Percentiles rank a stretch among this genome's conserved stretches.
Conservation (phyloP, 2,797 vertebrate genomes). For the Rhodeus uyekii region DNA sequence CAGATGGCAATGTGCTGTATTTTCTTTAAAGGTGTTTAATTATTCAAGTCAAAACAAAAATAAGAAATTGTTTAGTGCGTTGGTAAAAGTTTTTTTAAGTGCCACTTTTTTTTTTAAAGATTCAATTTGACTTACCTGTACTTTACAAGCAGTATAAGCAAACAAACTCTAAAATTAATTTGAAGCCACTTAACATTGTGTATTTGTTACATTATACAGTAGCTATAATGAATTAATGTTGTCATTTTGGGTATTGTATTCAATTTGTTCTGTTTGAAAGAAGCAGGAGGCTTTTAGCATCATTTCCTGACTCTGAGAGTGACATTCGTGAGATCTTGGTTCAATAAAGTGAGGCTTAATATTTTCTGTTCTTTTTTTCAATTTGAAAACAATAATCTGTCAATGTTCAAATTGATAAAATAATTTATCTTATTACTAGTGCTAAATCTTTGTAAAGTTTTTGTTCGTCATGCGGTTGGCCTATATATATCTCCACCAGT, state of each 20-base stretch:
- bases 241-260: conserved; percentile 19
- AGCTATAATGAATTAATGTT: background rate
- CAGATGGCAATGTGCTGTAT: conserved; percentile 12
- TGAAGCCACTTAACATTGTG: background rate
- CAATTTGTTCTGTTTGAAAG: background rate
- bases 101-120: background rate
- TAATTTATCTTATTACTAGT: background rate
- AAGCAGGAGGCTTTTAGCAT: conserved; percentile 16
- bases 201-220: conserved; percentile 2
- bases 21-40: background rate
- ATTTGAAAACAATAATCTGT: background rate
- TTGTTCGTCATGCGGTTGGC: background rate
- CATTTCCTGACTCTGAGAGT: conserved; percentile 10
- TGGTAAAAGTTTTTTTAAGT: conserved; percentile 12
- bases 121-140: conserved; percentile 13
- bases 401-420: background rate
- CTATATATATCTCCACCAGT: background rate
- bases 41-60: background rate
- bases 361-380: conserved; percentile 32
- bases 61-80: conserved; percentile 2
- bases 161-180: background rate
- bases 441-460: background rate
- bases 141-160: background rate
- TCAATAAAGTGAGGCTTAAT: conserved; percentile 69
- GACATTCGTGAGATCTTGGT: conserved; percentile 40